These are phyloP conservation scores for Propithecus perrieri DNA, from an alignment of 2,797 vertebrate species.

Conservation along the genomic window DNA sequence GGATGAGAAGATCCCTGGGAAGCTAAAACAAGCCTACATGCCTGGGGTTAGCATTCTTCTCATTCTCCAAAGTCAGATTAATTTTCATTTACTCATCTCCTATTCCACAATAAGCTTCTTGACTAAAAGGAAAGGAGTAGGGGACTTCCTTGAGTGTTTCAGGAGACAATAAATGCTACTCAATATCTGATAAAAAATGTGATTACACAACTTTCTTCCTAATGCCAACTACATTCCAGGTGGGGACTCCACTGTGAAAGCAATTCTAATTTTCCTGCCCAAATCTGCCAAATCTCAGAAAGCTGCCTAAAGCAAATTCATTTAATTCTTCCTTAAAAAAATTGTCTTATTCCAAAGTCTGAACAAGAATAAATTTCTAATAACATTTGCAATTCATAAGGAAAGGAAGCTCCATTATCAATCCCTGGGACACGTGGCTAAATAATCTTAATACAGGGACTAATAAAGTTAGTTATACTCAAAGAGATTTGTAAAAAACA, in stretches of 20 bases:
- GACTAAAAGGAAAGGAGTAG: background rate
- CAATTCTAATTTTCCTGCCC: slow-evolving; percentile 56
- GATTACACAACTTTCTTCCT: slow-evolving; percentile 47
- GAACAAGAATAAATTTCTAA: slow-evolving; percentile 53
- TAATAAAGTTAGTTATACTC: background rate
- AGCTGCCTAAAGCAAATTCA: slow-evolving; percentile 61
- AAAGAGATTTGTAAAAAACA: slow-evolving; percentile 36
- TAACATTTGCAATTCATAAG: slow-evolving; percentile 39
- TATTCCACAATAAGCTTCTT: slow-evolving; percentile 45
- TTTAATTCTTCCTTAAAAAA: slow-evolving; percentile 37
- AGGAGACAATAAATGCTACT: slow-evolving; percentile 53
- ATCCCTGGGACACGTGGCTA: background rate
- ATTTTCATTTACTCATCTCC: slow-evolving; percentile 50
- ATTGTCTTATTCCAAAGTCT: slow-evolving; percentile 48
- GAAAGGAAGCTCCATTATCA: slow-evolving; percentile 47
- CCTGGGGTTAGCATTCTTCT: slow-evolving; percentile 57
- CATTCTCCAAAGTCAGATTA: slow-evolving; percentile 47
- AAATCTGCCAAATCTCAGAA: slow-evolving; percentile 58
- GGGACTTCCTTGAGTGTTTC: slow-evolving; percentile 43
- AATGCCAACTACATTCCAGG: slow-evolving; percentile 44
- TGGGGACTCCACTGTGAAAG: slow-evolving; percentile 55
- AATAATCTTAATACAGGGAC: slow-evolving; percentile 37
- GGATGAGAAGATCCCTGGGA: background rate
- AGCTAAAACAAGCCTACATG: slow-evolving; percentile 40
- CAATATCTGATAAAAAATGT: slow-evolving; percentile 58